phyloP scores from a whole-genome alignment of 2,113 vertebrate genomes.

The Brachyhypopomus gauderio region DNA sequence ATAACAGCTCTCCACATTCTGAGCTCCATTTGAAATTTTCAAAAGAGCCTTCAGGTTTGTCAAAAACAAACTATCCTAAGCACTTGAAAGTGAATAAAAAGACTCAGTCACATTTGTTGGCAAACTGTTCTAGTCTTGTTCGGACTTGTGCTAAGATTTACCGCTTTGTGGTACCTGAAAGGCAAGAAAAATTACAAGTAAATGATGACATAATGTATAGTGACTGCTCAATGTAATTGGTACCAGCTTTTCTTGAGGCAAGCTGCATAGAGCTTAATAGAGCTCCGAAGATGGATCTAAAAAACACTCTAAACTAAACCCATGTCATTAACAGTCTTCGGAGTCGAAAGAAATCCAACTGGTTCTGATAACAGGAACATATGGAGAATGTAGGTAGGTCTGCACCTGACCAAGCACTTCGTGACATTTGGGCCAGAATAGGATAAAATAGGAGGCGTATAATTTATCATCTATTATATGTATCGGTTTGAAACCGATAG shows the following conservation, averaged over 20 bases:
- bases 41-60: conserved; percentile 30
- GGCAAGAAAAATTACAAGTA: conserved; percentile 57
- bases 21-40: conserved; percentile 18
- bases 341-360: conserved; percentile 28
- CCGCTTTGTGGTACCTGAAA: conserved; percentile 86
- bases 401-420: background rate
- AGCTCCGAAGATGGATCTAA: conserved; percentile 56
- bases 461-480: too few species aligned
- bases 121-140: conserved; percentile 35
- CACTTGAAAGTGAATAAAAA: conserved; percentile 45
- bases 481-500: too few species aligned
- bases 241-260: conserved; percentile 42
- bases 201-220: conserved; percentile 46
- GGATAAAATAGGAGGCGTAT: too few species aligned
- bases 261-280: conserved; percentile 22
- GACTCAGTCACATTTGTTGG: conserved; percentile 20
- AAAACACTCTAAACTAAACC: conserved; percentile 33
- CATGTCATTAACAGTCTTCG: conserved; percentile 34
- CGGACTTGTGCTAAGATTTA: conserved; percentile 80
- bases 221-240: conserved; percentile 43
- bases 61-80: conserved; percentile 37
- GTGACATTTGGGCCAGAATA: background rate
- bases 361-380: conserved; percentile 58
- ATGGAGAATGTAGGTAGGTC: conserved; percentile 54
- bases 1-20: conserved; percentile 31